Percentiles rank a stretch among this genome's conserved stretches.
phyloP scores from a whole-genome alignment of 53 echinoderm and acorn worm species.

The Temnopleurus reevesii region DNA sequence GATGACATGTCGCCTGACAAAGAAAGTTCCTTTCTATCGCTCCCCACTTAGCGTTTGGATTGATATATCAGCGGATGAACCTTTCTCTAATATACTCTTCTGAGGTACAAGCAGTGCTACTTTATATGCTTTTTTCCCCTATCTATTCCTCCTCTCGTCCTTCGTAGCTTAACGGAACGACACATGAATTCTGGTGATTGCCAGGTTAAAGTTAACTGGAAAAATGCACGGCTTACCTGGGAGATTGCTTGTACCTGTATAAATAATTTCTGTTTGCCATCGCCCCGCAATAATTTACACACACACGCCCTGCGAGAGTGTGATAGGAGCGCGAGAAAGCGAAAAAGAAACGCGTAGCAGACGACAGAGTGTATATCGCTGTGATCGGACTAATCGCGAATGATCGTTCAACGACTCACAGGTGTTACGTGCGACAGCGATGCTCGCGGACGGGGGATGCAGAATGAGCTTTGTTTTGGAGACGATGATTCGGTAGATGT shows the following conservation, averaged over 20 bases:
- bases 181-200: neutral
- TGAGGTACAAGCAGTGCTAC: neutral
- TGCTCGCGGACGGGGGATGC: neutral
- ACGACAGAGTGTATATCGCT: constrained; percentile 15
- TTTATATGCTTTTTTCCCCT: neutral
- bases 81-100: neutral
- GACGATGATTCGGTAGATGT: neutral
- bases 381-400: neutral
- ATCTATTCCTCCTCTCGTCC: no score
- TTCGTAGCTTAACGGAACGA: no score
- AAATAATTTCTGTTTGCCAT: constrained; percentile 11
- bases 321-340: neutral
- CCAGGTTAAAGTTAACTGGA: constrained; percentile 4
- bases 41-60: constrained; percentile 40
- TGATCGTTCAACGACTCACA: constrained; percentile 32
- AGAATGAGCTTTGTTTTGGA: neutral
- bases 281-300: neutral
- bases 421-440: neutral
- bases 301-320: neutral
- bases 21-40: constrained; percentile 1
- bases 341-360: constrained; percentile 9
- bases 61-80: constrained; percentile 8
- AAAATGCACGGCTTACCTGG: constrained; percentile 32
- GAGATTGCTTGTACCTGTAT: neutral
- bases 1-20: constrained; percentile 36